Evolutionary conservation across 2,113 vertebrate genomes (phyloP).

Genomic region (Stegostoma tigrinum): DNA sequence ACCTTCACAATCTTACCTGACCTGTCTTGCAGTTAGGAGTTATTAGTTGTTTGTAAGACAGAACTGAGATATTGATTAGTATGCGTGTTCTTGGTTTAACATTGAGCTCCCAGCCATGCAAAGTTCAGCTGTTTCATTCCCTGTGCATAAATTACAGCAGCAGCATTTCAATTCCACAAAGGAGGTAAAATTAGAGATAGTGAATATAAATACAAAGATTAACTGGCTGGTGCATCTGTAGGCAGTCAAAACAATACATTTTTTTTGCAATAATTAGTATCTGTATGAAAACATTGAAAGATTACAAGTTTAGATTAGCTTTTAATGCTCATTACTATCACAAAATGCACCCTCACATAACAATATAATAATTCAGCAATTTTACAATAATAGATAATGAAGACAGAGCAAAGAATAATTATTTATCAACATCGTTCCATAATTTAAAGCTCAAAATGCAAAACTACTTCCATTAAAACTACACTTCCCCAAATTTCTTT

Average conservation of each 20-base stretch:
- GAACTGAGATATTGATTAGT: background rate
- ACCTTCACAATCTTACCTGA: constrained; percentile 35
- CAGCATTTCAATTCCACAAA: constrained; percentile 9
- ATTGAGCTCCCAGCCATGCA: constrained; percentile 1
- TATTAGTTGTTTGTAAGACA: background rate
- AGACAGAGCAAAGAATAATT: background rate
- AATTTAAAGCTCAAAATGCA: background rate
- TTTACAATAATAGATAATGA: background rate
- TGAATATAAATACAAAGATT: background rate
- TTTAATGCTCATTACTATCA: too few relatives aligned
- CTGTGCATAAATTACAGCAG: background rate
- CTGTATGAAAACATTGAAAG: constrained; percentile 8
- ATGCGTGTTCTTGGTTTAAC: constrained; percentile 34
- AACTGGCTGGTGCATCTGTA: background rate
- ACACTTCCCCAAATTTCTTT: background rate
- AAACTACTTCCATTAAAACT: background rate
- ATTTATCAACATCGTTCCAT: background rate
- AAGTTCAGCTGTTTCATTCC: constrained; percentile 37
- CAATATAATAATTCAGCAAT: background rate
- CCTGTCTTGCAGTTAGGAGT: constrained; percentile 27
- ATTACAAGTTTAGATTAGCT: background rate
- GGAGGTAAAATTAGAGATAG: background rate
- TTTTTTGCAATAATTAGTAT: background rate
- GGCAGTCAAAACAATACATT: background rate
- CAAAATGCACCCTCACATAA: background rate